Evolutionary conservation across 2,113 vertebrate species (phyloP).

Genomic region (Alces alces): DNA sequence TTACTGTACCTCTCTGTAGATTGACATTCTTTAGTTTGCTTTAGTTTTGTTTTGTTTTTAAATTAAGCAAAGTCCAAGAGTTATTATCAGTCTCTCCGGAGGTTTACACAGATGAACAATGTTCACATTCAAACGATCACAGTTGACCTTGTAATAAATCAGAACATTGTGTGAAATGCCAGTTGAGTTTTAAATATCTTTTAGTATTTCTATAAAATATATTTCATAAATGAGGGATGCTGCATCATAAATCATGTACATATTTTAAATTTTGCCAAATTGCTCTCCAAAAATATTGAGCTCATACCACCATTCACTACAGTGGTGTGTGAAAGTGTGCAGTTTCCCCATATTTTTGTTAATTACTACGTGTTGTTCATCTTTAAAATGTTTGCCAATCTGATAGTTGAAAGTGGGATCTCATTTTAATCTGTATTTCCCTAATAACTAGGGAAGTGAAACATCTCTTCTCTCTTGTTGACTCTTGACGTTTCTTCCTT

Average conservation of each 20-base stretch:
- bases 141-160: constrained; percentile 30
- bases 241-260: not conserved
- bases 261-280: not conserved
- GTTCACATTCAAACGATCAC: not conserved
- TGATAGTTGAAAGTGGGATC: not conserved
- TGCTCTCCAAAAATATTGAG: not conserved
- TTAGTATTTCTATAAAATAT: not conserved
- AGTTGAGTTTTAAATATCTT: not conserved
- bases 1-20: not conserved
- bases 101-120: not conserved
- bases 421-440: not conserved
- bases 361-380: not conserved
- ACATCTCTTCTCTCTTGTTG: not conserved
- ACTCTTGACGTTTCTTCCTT: not conserved
- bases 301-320: not conserved
- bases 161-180: not conserved
- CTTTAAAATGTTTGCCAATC: not conserved
- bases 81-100: not conserved
- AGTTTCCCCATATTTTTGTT: not conserved
- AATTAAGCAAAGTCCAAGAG: not conserved
- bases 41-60: not conserved
- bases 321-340: not conserved
- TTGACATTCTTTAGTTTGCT: not conserved
- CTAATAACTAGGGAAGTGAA: not conserved
- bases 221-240: not conserved